phyloP scores from a whole-genome alignment of 2,113 vertebrate species.

The Chunga burmeisteri region DNA sequence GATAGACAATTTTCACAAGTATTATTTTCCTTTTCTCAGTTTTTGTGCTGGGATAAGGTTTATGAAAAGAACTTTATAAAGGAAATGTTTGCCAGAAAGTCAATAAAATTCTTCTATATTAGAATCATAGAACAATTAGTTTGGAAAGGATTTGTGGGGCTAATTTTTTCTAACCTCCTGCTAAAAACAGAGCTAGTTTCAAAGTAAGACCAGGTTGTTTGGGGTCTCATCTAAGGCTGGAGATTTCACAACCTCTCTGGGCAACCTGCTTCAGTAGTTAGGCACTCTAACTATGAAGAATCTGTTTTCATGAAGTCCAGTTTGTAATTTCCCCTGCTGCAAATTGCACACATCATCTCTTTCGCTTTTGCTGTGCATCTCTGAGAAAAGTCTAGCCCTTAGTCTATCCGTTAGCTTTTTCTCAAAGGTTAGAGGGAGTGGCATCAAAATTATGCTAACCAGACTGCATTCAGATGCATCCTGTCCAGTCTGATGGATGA shows the following conservation, averaged over 20 bases:
- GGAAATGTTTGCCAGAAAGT: background rate
- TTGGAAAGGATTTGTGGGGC: background rate
- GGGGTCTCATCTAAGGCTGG: background rate
- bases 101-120: background rate
- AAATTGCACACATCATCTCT: accelerated
- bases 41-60: background rate
- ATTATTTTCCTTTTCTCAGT: background rate
- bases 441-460: background rate
- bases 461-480: background rate
- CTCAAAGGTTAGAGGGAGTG: background rate
- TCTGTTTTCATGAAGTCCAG: background rate
- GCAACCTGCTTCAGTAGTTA: background rate
- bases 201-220: background rate
- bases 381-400: background rate
- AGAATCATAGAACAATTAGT: background rate
- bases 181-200: background rate
- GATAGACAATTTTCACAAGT: background rate
- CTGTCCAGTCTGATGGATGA: background rate
- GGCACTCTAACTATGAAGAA: background rate
- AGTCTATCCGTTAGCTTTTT: background rate
- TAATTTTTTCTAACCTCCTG: background rate
- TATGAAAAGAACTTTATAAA: background rate
- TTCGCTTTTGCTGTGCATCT: background rate
- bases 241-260: background rate
- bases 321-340: background rate